Evolutionary conservation across 2,797 vertebrate species (phyloP).

Genomic region (Amblyraja radiata): DNA sequence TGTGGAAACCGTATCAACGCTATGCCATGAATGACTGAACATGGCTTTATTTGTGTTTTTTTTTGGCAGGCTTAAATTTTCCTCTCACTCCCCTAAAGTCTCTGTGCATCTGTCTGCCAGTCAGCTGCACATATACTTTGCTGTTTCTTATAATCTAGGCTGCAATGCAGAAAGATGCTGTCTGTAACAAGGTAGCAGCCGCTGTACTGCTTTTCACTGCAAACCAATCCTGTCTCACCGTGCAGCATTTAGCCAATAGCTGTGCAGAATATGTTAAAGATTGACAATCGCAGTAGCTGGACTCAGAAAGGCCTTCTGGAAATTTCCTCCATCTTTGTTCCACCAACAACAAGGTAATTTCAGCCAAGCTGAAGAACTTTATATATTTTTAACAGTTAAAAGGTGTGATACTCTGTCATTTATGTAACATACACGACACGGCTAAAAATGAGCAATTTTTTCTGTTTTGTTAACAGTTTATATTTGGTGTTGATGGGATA

Average conservation of each 20-base stretch:
- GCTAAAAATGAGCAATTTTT: conserved; percentile 49
- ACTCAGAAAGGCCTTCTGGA: conserved; percentile 82
- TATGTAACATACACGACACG: conserved; percentile 53
- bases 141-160: conserved; percentile 46
- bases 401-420: conserved; percentile 59
- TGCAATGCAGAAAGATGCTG: conserved; percentile 84
- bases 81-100: neutral
- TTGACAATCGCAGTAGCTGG: conserved; percentile 73
- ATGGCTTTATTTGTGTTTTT: neutral
- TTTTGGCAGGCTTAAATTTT: neutral
- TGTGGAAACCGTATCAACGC: too few relatives aligned
- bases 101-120: neutral
- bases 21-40: neutral
- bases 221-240: conserved; percentile 67
- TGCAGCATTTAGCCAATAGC: conserved; percentile 68
- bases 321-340: conserved; percentile 91
- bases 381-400: conserved; percentile 56
- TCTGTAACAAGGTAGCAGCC: conserved; percentile 73
- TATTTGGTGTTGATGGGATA: conserved; percentile 51
- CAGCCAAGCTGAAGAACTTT: conserved; percentile 64
- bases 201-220: conserved; percentile 62
- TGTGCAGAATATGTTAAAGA: conserved; percentile 79
- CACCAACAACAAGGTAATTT: conserved; percentile 67
- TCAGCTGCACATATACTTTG: neutral
- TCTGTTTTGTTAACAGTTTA: conserved; percentile 47